phyloP scores from a whole-genome alignment of 2,888 invertebrate genomes.

The Metacarcinus magister region DNA sequence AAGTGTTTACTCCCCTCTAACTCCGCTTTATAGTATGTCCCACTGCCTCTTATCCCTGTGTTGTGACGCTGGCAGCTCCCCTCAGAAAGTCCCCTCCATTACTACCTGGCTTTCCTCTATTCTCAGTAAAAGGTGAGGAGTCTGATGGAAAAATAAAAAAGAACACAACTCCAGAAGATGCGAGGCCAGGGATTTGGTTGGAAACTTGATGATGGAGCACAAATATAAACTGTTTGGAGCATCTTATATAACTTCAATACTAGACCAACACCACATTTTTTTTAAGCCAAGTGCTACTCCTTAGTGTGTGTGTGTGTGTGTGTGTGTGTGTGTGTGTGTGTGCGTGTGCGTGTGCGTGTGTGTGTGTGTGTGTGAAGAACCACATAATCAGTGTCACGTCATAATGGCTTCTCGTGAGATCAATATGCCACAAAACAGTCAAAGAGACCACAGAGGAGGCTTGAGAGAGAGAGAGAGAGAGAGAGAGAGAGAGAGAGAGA shows the following conservation, averaged over 20 bases:
- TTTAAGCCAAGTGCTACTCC: too few species aligned
- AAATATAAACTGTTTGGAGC: background rate
- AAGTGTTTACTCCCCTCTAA: background rate
- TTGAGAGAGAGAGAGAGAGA: background rate
- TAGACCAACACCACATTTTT: background rate
- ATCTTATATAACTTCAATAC: background rate
- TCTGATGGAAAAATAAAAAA: background rate
- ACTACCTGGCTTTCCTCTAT: constrained; percentile 15
- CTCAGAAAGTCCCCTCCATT: background rate
- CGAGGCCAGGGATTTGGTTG: background rate
- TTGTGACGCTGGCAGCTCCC: background rate
- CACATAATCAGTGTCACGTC: background rate
- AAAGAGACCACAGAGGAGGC: background rate
- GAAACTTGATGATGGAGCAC: background rate
- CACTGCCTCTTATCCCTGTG: background rate
- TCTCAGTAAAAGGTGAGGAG: constrained; percentile 4
- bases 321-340: constrained; percentile 2
- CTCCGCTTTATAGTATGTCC: background rate
- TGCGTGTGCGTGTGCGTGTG: background rate
- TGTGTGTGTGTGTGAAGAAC: background rate
- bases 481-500: constrained; percentile 19
- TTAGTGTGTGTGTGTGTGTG: background rate
- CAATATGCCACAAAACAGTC: background rate
- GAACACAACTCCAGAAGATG: background rate
- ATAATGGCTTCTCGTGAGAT: background rate